A percentile compares a stretch with the other conserved stretches of the same genome.
Conservation (phyloP, 2,888 invertebrate species). For the Drosophila macrospina region DNA sequence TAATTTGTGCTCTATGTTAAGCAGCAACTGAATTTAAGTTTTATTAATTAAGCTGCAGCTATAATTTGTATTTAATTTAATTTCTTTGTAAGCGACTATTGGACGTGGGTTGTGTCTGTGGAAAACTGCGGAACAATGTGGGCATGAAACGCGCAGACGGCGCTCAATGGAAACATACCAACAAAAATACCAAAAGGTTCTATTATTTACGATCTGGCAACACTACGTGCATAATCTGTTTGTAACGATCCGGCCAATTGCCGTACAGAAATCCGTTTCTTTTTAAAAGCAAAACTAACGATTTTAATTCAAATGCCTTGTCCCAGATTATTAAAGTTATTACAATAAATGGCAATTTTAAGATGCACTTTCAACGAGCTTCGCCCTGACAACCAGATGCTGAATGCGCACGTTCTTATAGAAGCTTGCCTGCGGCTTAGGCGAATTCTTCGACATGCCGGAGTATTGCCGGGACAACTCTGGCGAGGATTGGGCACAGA, state of each 20-base stretch:
- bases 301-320: neutral
- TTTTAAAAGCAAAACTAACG: neutral
- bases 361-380: neutral
- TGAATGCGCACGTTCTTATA: slow-evolving; percentile 13
- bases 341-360: neutral
- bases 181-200: neutral
- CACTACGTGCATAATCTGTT: neutral
- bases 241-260: slow-evolving; percentile 9
- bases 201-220: slow-evolving; percentile 36
- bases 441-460: neutral
- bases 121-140: slow-evolving; percentile 10
- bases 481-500: neutral
- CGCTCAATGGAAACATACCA: too few species aligned
- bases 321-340: slow-evolving; percentile 9
- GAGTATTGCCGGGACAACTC: slow-evolving; percentile 4
- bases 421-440: neutral
- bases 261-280: neutral
- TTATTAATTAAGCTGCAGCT: slow-evolving; percentile 43
- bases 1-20: slow-evolving; percentile 39
- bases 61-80: slow-evolving; percentile 47
- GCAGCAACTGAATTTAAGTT: slow-evolving; percentile 31
- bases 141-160: slow-evolving; percentile 17
- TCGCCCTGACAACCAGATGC: neutral
- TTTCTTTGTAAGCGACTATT: slow-evolving; percentile 38
- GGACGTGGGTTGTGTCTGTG: too few species aligned